Base-by-base conservation (phyloP, 1,140 invertebrate species). In the Chrysomallon squamiferum region DNA sequence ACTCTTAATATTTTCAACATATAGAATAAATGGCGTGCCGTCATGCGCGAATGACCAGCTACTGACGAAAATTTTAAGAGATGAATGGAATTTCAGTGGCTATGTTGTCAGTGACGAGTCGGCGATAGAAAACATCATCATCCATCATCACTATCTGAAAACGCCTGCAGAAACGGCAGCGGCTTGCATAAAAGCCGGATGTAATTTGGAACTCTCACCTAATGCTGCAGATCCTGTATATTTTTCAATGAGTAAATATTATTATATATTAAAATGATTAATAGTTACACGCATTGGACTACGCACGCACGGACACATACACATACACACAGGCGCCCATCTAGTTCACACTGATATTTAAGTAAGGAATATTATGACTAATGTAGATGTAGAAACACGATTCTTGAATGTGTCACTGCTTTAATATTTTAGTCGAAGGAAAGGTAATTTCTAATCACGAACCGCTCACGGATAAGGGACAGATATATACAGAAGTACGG, bases 1-100 rank as follows among this genome's bases (percentile, higher is more conserved):
- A 3, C 35, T 62, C 18, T 54, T 30, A 25, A 3, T 35, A 54
- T 22, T 60, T 15, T n/a, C 9, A 15, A 47, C n/a, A 50, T 71
- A n/a, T n/a, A 83, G 83, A 11, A 61, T 85, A 0, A 83, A 84
- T 71, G 83, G 83, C 4, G 60, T 84, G 2, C 83, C 83, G 11
- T 67, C 81, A 2, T 85, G 83, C 72, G 80, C 79, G 27, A 80
- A 82, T 64, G 71, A 79, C 22, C 38, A 72, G 30, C 72, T 85
- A 5, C 71, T 85, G 38, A 81, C 76, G 2, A 71, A 80, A 18
- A 77, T 82, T 45, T 65, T 84, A 9, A 64, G 83, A 22, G 62
- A 68, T 27, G 74, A 81, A 52, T 84, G 80, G 81, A 73, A 74
- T 22, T 85, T 85, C 59, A 75, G 65, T 20, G 83, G 83, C 29